Evolutionary conservation across 2,888 invertebrate species (phyloP), one percentile per base, ranked within the genome.

Genomic region (Drosophila neutralis): DNA sequence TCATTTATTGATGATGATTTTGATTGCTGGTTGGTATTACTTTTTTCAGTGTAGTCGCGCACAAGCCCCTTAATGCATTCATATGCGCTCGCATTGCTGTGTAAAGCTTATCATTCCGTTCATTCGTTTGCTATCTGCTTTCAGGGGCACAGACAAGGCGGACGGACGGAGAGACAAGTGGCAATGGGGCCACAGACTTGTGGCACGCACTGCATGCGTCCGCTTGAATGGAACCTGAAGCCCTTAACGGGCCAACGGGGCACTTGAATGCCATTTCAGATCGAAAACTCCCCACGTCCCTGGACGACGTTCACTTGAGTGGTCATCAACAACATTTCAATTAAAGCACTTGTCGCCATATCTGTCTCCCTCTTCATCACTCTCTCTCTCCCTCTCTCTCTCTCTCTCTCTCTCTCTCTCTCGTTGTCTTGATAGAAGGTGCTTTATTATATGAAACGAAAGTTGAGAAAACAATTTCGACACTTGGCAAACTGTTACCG

Each of bases 61-160:
- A 24, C 64, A 59, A 83, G 64, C 56, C 59, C 31, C 65, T 60
- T 49, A 82, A 69, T 82, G 83, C 86, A 79, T 83, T 76, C 74
- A 78, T 24, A 76, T 65, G 65, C 69, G 61, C 71, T 87, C 57
- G 35, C 42, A 65, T 49, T 54, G 49, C 49, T 24, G 10, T 61
- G 15, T 21, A 8, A 24, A 24, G 24, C 8, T 42, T 69, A 76
- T 77, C 85, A 80, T 84, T 82, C 70, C 76, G 49, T 62, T 64
- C 49, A 33, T 4, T 33, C 7, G 7, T 18, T 21, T 48, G 18
- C 33, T 64, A 18, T 42, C 59, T 35, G 29, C 33, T 51, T 45
- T n/a, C 48, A 3, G 18, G 36, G 11, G 21, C 45, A 53, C 48
- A 36, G 33, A 33, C 15, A 40, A 27, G 6, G 13, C 27, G n/a